These are phyloP conservation scores for Montipora sp. DNA, from an alignment of 64 coral and sea anemone genomes.

Conservation along the genomic window DNA sequence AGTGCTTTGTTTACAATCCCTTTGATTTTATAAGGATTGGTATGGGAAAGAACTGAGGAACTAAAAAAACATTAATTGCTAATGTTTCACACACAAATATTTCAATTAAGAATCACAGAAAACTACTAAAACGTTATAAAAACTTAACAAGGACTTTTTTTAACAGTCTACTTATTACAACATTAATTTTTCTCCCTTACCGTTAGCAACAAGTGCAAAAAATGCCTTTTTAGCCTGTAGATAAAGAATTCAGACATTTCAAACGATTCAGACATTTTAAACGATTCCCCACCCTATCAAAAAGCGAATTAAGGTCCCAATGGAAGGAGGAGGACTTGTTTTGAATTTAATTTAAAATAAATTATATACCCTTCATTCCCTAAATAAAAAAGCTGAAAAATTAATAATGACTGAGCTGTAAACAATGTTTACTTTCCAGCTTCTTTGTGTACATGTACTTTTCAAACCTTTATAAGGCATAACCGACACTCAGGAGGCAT, in stretches of 20 bases:
- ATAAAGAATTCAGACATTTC: neutral
- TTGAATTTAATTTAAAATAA: no score
- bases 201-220: constrained; percentile 96
- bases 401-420: neutral
- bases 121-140: neutral
- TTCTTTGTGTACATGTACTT: neutral
- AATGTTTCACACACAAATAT: neutral
- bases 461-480: no score
- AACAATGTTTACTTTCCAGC: neutral
- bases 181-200: constrained; percentile 28
- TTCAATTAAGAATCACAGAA: neutral
- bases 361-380: neutral
- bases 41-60: neutral
- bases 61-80: neutral
- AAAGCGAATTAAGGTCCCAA: no score
- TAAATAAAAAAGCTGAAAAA: neutral
- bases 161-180: no score
- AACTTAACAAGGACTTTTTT: no score
- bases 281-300: no score
- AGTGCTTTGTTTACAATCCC: no score
- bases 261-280: no score
- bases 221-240: constrained; percentile 96
- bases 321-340: no score
- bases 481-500: no score
- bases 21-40: no score